Percentiles rank a stretch among this genome's conserved stretches.
Conservation (phyloP, 92 coral and sea anemone genomes). For the Umimayanthus kanabou region DNA sequence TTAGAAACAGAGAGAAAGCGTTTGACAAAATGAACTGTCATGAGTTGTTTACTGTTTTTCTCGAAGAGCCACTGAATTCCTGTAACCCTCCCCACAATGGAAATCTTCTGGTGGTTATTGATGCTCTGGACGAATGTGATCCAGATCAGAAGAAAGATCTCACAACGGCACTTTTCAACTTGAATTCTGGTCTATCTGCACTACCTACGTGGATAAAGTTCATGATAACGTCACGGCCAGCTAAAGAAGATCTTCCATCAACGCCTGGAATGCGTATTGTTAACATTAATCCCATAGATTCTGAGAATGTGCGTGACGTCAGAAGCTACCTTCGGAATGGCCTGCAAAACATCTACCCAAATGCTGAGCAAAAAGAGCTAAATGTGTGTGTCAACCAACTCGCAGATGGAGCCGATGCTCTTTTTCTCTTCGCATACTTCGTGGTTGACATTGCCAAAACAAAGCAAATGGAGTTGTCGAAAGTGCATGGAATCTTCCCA, state of each 20-base stretch:
- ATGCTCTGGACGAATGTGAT: conserved; percentile 45
- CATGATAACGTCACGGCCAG: conserved; percentile 33
- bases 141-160: conserved; percentile 1
- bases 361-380: not conserved
- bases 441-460: conserved; percentile 16
- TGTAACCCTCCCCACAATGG: not conserved
- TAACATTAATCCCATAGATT: conserved; percentile 11
- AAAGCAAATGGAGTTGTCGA: not conserved
- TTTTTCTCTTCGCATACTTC: conserved; percentile 38
- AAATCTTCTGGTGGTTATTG: conserved; percentile 33
- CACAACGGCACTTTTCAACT: not conserved
- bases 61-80: conserved; percentile 2
- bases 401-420: conserved; percentile 3
- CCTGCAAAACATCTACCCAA: conserved; percentile 3
- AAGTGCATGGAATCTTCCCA: conserved; percentile 12
- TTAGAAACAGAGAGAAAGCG: not conserved
- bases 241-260: conserved; percentile 16
- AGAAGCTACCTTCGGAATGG: not conserved
- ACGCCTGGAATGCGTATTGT: conserved; percentile 1
- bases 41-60: conserved; percentile 1
- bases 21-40: not conserved
- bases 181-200: not conserved
- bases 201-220: conserved; percentile 34
- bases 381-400: conserved; percentile 6
- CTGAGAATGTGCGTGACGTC: conserved; percentile 22